Conservation (phyloP, 2,888 invertebrate species). For the Drosophila mulleri region DNA sequence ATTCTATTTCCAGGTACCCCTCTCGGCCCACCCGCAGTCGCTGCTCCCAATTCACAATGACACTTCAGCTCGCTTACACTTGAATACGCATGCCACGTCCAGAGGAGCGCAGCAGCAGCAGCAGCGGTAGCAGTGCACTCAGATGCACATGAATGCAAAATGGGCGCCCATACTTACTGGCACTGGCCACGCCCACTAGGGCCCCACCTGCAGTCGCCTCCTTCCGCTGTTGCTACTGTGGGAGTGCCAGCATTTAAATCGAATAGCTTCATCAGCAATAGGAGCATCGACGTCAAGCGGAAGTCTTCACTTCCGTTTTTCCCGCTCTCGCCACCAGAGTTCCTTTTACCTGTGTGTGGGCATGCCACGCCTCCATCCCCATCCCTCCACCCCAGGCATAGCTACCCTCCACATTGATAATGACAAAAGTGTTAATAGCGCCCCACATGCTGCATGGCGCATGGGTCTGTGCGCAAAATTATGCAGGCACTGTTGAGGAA, state of each 20-base stretch:
- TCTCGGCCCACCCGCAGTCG: background rate
- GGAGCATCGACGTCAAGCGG: conserved; percentile 57
- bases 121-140: conserved; percentile 8
- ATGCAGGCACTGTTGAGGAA: conserved; percentile 76
- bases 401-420: conserved; percentile 49
- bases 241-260: conserved; percentile 71
- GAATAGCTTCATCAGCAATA: conserved; percentile 74
- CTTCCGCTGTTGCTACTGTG: background rate
- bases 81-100: conserved; percentile 79
- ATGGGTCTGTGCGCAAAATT: conserved; percentile 68
- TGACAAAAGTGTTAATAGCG: conserved; percentile 82
- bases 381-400: no score
- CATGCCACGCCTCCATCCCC: background rate
- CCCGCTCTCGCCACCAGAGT: conserved; percentile 22
- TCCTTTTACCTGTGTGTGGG: background rate
- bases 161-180: background rate
- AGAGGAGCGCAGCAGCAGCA: conserved; percentile 42
- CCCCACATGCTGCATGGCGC: conserved; percentile 69
- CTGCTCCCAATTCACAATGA: conserved; percentile 72
- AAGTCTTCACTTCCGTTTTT: conserved; percentile 72
- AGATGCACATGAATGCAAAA: conserved; percentile 64
- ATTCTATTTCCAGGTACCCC: background rate
- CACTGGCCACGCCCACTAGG: background rate
- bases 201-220: background rate
- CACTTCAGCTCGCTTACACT: conserved; percentile 78